Evolutionary conservation across 2,797 vertebrate species (phyloP), one percentile per base, ranked within the genome.

Genomic region (Pseudochirops corinnae): DNA sequence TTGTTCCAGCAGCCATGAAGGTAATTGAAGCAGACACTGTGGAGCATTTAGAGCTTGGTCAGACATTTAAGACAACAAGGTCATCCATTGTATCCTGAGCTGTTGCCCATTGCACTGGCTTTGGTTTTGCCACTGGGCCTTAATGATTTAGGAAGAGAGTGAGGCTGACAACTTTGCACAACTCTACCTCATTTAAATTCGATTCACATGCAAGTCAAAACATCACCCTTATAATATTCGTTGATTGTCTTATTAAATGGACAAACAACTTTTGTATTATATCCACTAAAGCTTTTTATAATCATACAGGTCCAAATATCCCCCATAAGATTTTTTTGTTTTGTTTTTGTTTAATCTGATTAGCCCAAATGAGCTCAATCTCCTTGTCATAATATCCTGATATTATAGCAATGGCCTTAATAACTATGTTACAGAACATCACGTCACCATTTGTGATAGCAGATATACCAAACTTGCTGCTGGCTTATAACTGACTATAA

Each of bases 401-500:
- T 26, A 46, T 87, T 0, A 3, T 9, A 87, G 9, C 39, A 50
- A 26, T 28, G 10, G 21, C 39, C 9, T 46, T 26, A 50, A 28
- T 46, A 26, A 3, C 39, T 87, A 87, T 9, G 46, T 87, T 87
- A 11, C 21, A 82, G 62, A 82, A 82, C 18, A 46, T 39, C 33
- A 24, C 2, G 96, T 97, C 94, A 96, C 96, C 93, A 90, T 97
- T 92, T 97, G 97, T n/a, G 92, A 94, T 58, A 93, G 53, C 91
- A 97, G 94, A 67, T 93, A 94, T 56, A 92, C 95, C 97, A 94
- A 33, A 92, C 94, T 96, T 92, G 91, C 92, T 93, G 94, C 95
- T 94, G 95, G 96, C 94, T 98, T 97, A 96, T 91, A 97, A 92
- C 97, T 96, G 96, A 93, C 94, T 33, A 74, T 97, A 97, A 98